Evolutionary conservation across 2,113 vertebrate genomes (phyloP).

Genomic region (Octodon degus): DNA sequence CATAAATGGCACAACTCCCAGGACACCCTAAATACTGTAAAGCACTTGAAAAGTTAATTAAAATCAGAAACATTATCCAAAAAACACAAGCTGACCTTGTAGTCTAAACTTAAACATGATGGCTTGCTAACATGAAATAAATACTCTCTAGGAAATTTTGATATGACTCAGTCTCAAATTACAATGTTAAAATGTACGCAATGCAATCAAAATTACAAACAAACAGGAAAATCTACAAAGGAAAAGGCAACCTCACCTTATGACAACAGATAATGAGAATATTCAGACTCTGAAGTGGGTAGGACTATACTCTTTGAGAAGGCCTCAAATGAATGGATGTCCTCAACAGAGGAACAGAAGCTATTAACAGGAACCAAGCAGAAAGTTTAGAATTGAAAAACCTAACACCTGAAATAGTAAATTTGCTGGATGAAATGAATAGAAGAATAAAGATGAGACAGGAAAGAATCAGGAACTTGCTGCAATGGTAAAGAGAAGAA

Average conservation of each 20-base stretch:
- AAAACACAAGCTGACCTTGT: not conserved
- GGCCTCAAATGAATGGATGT: not conserved
- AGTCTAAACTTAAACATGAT: not conserved
- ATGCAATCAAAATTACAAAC: slow-evolving; percentile 30
- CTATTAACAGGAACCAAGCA: not conserved
- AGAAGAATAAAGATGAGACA: not conserved
- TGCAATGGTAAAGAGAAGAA: not conserved
- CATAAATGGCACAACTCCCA: not conserved
- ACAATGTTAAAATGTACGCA: not conserved
- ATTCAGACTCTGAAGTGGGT: not conserved
- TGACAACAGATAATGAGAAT: not conserved
- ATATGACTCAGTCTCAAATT: slow-evolving; percentile 20
- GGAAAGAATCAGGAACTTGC: not conserved
- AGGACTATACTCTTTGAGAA: not conserved
- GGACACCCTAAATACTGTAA: not conserved
- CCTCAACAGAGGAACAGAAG: not conserved
- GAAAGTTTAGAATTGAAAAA: slow-evolving; percentile 13
- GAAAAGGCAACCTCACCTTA: not conserved
- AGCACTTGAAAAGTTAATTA: slow-evolving; percentile 32
- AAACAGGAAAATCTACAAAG: slow-evolving; percentile 32
- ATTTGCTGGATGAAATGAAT: not conserved
- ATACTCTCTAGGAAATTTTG: slow-evolving; percentile 1
- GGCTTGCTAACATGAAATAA: slow-evolving; percentile 26
- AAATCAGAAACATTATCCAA: slow-evolving; percentile 25
- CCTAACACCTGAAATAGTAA: not conserved